Conservation (phyloP, 2,113 vertebrate species). For the Empidonax alnorum region DNA sequence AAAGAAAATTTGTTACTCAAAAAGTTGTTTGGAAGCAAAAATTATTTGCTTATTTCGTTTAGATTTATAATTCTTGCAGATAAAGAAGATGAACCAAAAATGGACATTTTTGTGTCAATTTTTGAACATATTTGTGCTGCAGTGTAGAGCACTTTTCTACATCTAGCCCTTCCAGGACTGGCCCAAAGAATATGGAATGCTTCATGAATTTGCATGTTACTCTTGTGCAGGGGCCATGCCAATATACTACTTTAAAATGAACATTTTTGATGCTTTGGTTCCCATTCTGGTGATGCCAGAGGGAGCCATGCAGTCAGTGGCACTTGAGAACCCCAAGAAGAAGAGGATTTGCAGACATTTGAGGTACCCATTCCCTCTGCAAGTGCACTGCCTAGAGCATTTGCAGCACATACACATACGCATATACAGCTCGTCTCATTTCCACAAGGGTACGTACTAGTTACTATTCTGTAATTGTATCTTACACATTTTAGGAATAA, state of each 20-base stretch:
- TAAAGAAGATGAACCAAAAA: not conserved
- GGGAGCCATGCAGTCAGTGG: not conserved
- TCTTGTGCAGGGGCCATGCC: not conserved
- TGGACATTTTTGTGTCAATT: not conserved
- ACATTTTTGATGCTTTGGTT: not conserved
- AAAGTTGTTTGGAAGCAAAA: not conserved
- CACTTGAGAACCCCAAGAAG: not conserved
- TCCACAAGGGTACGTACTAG: not conserved
- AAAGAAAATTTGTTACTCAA: not conserved
- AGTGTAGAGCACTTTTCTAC: not conserved
- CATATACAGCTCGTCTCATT: not conserved
- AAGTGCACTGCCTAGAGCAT: not conserved
- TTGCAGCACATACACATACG: not conserved
- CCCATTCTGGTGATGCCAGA: not conserved
- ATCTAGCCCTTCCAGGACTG: not conserved
- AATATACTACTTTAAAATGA: not conserved
- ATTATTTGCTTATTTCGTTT: not conserved
- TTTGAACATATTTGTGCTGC: not conserved
- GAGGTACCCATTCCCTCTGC: not conserved
- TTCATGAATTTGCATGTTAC: not conserved
- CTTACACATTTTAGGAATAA: not conserved
- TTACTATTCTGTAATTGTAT: not conserved
- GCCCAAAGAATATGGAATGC: not conserved
- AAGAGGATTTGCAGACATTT: not conserved
- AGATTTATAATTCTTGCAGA: not conserved